These are phyloP conservation scores for Gnathonemus longibarbis DNA, from an alignment of 2,113 vertebrate genomes.

Conservation along the genomic window DNA sequence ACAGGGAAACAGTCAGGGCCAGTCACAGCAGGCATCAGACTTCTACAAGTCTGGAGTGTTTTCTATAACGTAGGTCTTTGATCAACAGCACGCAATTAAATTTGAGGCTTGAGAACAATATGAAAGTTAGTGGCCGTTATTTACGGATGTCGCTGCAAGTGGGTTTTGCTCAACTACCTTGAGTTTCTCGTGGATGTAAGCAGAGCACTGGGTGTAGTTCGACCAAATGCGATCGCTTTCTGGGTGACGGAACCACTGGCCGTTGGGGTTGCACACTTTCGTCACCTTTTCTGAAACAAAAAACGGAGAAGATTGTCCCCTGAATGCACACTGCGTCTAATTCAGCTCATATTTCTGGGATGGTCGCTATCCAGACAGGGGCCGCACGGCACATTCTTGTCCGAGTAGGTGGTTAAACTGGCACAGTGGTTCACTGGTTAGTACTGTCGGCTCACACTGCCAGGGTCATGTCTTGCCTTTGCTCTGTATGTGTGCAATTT, in stretches of 20 bases:
- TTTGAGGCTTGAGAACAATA: neutral
- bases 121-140: neutral
- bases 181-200: slow-evolving; percentile 45
- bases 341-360: neutral
- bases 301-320: neutral
- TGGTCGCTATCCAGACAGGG: neutral
- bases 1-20: slow-evolving; percentile 7
- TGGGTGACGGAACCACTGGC: slow-evolving; percentile 69
- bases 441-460: neutral
- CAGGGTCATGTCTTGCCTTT: neutral
- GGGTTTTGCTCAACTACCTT: slow-evolving; percentile 41
- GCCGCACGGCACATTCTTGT: neutral
- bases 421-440: neutral
- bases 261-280: slow-evolving; percentile 63
- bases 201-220: slow-evolving; percentile 64
- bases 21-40: neutral
- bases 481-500: neutral
- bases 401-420: neutral
- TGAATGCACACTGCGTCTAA: neutral
- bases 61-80: neutral
- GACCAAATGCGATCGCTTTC: slow-evolving; percentile 63
- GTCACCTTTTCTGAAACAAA: slow-evolving; percentile 58
- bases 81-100: neutral
- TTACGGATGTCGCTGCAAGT: neutral
- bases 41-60: neutral